Base-by-base conservation (phyloP, 1,140 invertebrate species). In the Physella acuta region DNA sequence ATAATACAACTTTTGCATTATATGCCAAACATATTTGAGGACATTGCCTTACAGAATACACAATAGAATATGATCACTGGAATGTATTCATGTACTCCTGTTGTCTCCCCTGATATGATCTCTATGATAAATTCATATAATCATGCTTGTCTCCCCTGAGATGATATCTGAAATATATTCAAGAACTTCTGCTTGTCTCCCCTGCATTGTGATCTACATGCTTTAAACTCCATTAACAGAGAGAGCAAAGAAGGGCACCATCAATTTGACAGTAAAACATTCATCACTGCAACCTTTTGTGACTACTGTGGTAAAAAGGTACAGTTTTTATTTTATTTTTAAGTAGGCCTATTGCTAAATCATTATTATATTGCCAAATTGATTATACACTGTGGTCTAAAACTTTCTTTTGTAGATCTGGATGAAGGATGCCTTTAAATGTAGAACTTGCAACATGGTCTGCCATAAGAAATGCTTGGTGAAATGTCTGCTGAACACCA, bases 361-460 rank as follows among this genome's bases (percentile, higher is more conserved):
- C n/a, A n/a, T n/a, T n/a, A 20, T 11, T 44, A 44, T 44, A 44
- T 44, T 44, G 8, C 20, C 39, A 11, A 44, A 44, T 44, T 44
- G 39, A 11, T 44, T 20, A 44, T 44, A 44, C 39, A 8, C 20
- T 44, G 39, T 44, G 20, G 39, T 44, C 39, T 44, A 20, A 44
- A 44, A 20, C 3, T 64, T 33, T 52, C 33, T 16, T 33, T 17
- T 36, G 3, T 36, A 68, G 66, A 68, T 68, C 56, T 68, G 66
- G 66, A 68, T 68, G 66, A 68, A 68, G 39, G 66, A 68, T 31
- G 66, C 66, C 26, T 68, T 68, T 34, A 68, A 68, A 39, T 68
- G 66, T 30, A 49, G 39, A 28, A 59, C 56, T 1, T 68, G 66
- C 30, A 28, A 34, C 36, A 68, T 68, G 66, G 66, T 51, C 36